These are phyloP conservation scores for Uropetala carovei DNA, from an alignment of 2,888 invertebrate species.

Conservation along the genomic window DNA sequence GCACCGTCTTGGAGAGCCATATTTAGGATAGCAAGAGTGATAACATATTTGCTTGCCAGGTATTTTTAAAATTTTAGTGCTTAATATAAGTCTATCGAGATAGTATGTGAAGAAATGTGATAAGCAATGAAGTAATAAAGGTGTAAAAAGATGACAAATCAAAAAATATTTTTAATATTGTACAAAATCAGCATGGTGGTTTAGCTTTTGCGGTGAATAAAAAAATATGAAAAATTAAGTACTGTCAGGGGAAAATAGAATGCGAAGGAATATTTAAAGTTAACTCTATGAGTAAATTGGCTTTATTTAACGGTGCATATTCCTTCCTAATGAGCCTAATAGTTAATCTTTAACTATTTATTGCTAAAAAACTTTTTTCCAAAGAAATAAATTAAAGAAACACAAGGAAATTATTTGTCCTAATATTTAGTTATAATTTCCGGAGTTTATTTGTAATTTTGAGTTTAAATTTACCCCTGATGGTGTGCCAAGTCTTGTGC, in stretches of 20 bases:
- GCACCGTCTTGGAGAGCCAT: too few species aligned
- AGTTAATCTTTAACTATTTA: too few species aligned
- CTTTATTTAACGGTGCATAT: too few species aligned
- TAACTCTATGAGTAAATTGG: too few species aligned
- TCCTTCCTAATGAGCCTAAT: too few species aligned
- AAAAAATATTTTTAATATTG: background rate
- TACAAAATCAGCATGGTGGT: background rate
- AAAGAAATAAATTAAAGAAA: too few species aligned
- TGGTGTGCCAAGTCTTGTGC: slow-evolving; percentile 78
- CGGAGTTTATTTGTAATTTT: background rate
- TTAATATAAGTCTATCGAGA: background rate
- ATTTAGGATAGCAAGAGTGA: too few species aligned
- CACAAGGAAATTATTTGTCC: too few species aligned
- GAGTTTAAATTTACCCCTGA: slow-evolving; percentile 75
- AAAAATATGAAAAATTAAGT: slow-evolving; percentile 42
- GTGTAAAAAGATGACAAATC: background rate
- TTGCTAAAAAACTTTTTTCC: too few species aligned
- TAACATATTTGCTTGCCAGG: background rate
- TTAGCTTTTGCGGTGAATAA: slow-evolving; percentile 5
- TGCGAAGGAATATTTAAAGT: too few species aligned
- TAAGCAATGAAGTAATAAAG: background rate
- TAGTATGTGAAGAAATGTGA: background rate
- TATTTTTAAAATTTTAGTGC: too few species aligned
- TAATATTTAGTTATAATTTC: background rate
- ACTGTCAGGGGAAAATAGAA: background rate